Evolutionary conservation across 2,797 vertebrate genomes (phyloP).

Genomic region (Microcaecilia unicolor): DNA sequence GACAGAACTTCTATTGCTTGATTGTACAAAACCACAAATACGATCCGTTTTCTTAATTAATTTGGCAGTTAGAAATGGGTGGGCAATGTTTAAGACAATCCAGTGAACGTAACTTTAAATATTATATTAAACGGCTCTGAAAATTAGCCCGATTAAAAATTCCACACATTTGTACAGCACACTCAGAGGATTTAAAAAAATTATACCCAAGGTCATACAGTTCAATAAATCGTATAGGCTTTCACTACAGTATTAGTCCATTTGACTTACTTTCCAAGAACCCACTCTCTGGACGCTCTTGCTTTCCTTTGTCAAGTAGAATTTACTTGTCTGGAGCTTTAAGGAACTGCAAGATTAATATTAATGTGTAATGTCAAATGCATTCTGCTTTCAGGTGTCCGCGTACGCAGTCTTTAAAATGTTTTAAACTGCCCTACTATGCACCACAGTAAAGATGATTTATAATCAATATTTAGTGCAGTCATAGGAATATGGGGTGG

Average conservation of each 20-base stretch:
- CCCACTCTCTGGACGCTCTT: constrained; percentile 26
- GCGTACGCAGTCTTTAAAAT: background rate
- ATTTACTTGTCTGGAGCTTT: constrained; percentile 16
- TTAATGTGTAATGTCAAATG: too few species aligned
- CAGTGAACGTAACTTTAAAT: constrained; percentile 79
- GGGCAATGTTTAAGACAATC: constrained; percentile 49
- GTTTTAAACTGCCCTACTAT: background rate
- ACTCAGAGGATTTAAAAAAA: constrained; percentile 36
- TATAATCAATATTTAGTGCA: constrained; percentile 60
- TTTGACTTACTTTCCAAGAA: constrained; percentile 35
- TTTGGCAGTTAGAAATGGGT: constrained; percentile 41
- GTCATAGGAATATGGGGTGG: constrained; percentile 64
- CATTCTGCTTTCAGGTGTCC: too few species aligned
- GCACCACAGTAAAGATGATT: background rate
- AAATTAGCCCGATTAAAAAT: constrained; percentile 55
- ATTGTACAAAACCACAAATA: constrained; percentile 34
- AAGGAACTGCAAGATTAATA: background rate
- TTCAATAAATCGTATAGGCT: constrained; percentile 29
- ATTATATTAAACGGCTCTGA: constrained; percentile 70
- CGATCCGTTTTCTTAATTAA: constrained; percentile 32
- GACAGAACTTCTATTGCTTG: constrained; percentile 27
- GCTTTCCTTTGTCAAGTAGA: constrained; percentile 25
- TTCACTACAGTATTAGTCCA: constrained; percentile 35
- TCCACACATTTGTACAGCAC: constrained; percentile 53
- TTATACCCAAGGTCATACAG: constrained; percentile 37